Evolutionary conservation across 2,113 vertebrate genomes (phyloP).

Genomic region (Saguinus midas): DNA sequence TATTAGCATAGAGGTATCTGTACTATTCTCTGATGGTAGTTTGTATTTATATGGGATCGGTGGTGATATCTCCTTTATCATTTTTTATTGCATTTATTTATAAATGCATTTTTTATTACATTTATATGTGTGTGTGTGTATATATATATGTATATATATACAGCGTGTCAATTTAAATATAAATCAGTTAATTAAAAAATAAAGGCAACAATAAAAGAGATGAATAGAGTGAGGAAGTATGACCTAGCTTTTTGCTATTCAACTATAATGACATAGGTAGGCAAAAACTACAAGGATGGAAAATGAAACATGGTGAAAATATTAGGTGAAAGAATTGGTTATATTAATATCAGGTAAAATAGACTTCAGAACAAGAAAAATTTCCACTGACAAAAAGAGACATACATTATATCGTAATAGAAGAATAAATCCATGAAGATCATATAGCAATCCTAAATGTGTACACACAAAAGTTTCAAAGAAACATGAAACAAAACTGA

Average conservation of each 20-base stretch:
- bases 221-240: neutral
- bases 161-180: neutral
- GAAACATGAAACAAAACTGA: neutral
- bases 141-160: neutral
- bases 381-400: neutral
- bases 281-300: neutral
- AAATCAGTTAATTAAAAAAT: too few species aligned
- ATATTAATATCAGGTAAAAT: neutral
- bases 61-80: too few species aligned
- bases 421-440: neutral
- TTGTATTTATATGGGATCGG: too few species aligned
- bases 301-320: neutral
- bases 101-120: too few species aligned
- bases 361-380: neutral
- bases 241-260: neutral
- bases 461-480: neutral
- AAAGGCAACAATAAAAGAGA: neutral
- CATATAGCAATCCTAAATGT: neutral
- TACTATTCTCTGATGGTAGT: too few species aligned
- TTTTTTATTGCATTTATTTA: neutral
- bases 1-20: too few species aligned
- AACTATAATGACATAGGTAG: neutral
- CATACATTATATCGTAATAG: neutral
- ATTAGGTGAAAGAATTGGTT: too few species aligned
- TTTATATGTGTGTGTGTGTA: neutral